These are phyloP conservation scores for Chiroxiphia lanceolata DNA, from an alignment of 2,797 vertebrate species.

Conservation along the genomic window DNA sequence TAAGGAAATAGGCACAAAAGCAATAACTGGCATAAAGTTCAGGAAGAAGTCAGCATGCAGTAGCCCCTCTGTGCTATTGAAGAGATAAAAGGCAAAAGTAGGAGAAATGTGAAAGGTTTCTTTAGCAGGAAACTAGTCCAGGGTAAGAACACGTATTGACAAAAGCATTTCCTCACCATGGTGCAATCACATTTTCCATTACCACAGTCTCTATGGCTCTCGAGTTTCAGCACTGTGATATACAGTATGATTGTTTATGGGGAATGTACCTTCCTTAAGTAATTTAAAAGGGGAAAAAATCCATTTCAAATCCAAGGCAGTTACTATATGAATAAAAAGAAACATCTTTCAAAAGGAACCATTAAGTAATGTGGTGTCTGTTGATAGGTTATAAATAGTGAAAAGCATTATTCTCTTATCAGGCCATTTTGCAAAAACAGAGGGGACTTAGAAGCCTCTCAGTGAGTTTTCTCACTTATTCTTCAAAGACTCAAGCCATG, in stretches of 20 bases:
- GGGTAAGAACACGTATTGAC: conserved; percentile 25
- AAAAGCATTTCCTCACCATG: conserved; percentile 50
- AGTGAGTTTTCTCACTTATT: neutral
- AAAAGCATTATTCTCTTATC: conserved; percentile 7
- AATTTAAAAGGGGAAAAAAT: conserved; percentile 5
- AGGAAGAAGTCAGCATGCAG: conserved; percentile 3
- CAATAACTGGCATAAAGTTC: conserved; percentile 26
- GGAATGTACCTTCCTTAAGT: conserved; percentile 13
- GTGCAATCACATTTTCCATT: conserved; percentile 65
- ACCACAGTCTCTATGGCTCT: conserved; percentile 44
- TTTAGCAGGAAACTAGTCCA: conserved; percentile 28
- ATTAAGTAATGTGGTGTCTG: neutral
- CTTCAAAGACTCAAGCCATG: neutral
- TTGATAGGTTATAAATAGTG: conserved; percentile 31
- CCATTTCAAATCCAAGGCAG: conserved; percentile 29
- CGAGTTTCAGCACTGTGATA: conserved; percentile 27
- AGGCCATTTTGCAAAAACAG: neutral
- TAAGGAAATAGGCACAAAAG: conserved; percentile 8
- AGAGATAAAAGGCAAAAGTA: conserved; percentile 21
- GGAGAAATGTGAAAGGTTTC: conserved; percentile 13
- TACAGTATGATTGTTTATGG: conserved; percentile 36
- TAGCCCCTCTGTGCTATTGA: conserved; percentile 34
- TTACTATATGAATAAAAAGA: neutral
- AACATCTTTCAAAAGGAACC: neutral
- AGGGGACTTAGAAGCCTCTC: neutral